Percentiles rank a stretch among this genome's conserved stretches.
Conservation (phyloP, 2,797 vertebrate species). For the Eidolon dupreanum region DNA sequence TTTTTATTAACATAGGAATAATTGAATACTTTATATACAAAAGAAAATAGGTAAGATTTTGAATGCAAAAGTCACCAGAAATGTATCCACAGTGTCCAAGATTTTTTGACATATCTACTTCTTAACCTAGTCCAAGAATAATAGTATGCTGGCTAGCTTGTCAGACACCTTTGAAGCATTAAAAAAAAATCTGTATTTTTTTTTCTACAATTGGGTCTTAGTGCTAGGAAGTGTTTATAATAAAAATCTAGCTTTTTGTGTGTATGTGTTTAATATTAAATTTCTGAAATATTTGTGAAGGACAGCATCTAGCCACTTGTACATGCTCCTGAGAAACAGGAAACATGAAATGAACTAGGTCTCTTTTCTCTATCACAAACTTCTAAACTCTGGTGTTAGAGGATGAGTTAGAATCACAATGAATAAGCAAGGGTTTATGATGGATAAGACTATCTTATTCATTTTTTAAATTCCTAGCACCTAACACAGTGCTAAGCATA, state of each 20-base stretch:
- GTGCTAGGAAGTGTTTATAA: conserved; percentile 2
- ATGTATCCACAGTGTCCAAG: not conserved
- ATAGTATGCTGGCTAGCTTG: not conserved
- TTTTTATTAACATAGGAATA: not conserved
- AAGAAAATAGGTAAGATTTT: not conserved
- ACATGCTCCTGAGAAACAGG: not conserved
- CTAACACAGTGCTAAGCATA: not conserved
- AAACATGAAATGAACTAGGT: not conserved
- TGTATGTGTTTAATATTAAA: not conserved
- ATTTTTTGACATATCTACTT: conserved; percentile 18
- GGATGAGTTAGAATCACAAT: not conserved
- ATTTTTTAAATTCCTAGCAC: not conserved
- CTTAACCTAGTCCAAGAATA: conserved; percentile 6
- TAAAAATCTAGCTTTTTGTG: not conserved
- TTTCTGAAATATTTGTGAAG: conserved; percentile 16
- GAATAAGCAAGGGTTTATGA: not conserved
- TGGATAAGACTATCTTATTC: not conserved
- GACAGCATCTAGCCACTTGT: not conserved
- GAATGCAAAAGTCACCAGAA: not conserved
- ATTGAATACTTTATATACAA: not conserved
- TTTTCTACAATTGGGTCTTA: not conserved
- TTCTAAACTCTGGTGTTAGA: not conserved
- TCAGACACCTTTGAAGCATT: not conserved
- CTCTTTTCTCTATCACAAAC: not conserved
- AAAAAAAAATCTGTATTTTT: not conserved